Conservation (phyloP, 2,797 vertebrate species). For the Tapirus indicus region DNA sequence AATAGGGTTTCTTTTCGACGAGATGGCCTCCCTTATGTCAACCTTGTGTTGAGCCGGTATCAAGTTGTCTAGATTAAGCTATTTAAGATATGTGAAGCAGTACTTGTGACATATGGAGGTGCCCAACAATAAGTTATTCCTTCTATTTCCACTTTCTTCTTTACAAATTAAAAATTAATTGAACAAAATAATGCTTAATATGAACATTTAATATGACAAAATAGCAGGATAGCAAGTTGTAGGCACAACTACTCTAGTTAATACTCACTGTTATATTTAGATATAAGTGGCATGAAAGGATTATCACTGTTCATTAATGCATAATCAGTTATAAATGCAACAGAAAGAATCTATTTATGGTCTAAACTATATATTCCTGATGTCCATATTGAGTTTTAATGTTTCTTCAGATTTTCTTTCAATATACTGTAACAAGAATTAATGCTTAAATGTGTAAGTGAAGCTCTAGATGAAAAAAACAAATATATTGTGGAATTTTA, state of each 20-base stretch:
- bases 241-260: neutral
- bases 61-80: neutral
- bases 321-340: neutral
- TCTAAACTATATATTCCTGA: neutral
- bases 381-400: neutral
- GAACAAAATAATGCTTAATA: constrained; percentile 11
- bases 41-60: too few relatives aligned
- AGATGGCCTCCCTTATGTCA: too few relatives aligned
- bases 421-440: neutral
- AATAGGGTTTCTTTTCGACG: too few relatives aligned
- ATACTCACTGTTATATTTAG: neutral
- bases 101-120: neutral
- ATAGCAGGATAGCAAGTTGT: neutral
- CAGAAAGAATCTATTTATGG: neutral
- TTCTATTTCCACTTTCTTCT: neutral
- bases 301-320: neutral
- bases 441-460: neutral
- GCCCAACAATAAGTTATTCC: neutral
- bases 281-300: neutral
- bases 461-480: neutral
- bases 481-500: neutral
- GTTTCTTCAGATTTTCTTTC: neutral
- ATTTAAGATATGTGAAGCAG: neutral
- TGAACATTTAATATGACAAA: neutral
- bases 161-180: neutral